Base-by-base conservation (phyloP, 1,140 invertebrate species). In the Mesaphorura yosii region DNA sequence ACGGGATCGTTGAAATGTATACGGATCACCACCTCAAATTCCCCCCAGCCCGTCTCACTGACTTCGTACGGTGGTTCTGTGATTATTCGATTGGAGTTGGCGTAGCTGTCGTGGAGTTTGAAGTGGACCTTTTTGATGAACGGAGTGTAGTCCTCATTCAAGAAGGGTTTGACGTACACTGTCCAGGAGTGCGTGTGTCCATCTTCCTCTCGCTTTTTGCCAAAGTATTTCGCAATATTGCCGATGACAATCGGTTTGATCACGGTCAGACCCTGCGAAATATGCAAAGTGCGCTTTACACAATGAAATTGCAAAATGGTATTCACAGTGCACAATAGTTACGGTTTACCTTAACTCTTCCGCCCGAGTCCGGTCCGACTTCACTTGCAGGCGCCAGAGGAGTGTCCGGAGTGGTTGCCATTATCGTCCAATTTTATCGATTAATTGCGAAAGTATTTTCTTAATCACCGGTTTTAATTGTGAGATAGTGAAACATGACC, bases 101-200 rank as follows among this genome's bases (percentile, higher is more conserved):
- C 38, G 68, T 98, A 98, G 71, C 91, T 96, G 68, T 98, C 93
- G 66, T 98, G 94, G 1, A 98, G 70, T 71, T 97, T 97, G 65
- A 98, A 98, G 66, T 95, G 88, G 3, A 98, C 83, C 73, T 97
- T 95, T 69, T 96, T 97, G 0, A 97, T 82, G 71, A 92, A 98
- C 1, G 76, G 76, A 0, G 89, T 90, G 85, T 97, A 90, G 63
- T 97, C 93, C 71, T 90, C 87, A 65, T 90, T 89, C 14, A 76
- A 76, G 67, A 88, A 98, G 0, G 95, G 89, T 68, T 95, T 95
- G 0, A 98, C 76, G 70, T 97, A 98, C 2, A 98, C 88, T 19
- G 89, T 96, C 96, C 95, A 98, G 64, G 95, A 83, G 76, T 99
- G 96, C 1, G 96, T 98, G 65, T 98, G 95, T 1, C 93, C 92